These are phyloP conservation scores for Bombus confusus DNA, from an alignment of 1,140 invertebrate genomes.

Conservation along the genomic window DNA sequence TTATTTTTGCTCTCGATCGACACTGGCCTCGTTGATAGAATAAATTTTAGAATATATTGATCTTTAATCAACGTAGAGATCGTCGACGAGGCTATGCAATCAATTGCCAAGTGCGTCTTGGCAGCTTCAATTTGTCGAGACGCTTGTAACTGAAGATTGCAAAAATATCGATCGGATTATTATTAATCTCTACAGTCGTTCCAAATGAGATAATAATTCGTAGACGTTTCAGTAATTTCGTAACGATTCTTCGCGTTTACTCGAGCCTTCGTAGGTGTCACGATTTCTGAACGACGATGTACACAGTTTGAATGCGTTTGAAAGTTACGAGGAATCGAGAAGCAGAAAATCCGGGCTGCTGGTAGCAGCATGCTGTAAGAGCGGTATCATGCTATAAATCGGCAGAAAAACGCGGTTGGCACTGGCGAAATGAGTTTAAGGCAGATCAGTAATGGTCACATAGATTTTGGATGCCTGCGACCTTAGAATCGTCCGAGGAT, in stretches of 20 bases:
- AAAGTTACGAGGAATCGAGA: neutral
- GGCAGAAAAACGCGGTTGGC: constrained; percentile 27
- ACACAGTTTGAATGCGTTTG: neutral
- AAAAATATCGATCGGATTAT: too few relatives aligned
- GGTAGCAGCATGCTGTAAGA: neutral
- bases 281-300: neutral
- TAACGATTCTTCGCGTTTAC: neutral
- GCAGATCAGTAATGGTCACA: constrained; percentile 52
- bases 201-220: too few relatives aligned
- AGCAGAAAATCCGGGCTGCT: neutral
- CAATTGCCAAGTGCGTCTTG: too few relatives aligned
- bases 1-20: too few relatives aligned
- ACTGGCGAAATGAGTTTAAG: constrained; percentile 44
- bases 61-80: too few relatives aligned
- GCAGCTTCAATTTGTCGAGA: too few relatives aligned
- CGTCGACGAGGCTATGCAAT: too few relatives aligned
- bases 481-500: constrained; percentile 28
- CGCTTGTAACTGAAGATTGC: too few relatives aligned
- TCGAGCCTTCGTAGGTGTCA: neutral
- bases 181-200: too few relatives aligned
- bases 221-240: too few relatives aligned
- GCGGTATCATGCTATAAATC: constrained; percentile 36
- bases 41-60: too few relatives aligned
- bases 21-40: too few relatives aligned
- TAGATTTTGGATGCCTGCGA: constrained; percentile 28